Evolutionary conservation across 2,113 vertebrate genomes (phyloP).

Genomic region (Xerus inauris): DNA sequence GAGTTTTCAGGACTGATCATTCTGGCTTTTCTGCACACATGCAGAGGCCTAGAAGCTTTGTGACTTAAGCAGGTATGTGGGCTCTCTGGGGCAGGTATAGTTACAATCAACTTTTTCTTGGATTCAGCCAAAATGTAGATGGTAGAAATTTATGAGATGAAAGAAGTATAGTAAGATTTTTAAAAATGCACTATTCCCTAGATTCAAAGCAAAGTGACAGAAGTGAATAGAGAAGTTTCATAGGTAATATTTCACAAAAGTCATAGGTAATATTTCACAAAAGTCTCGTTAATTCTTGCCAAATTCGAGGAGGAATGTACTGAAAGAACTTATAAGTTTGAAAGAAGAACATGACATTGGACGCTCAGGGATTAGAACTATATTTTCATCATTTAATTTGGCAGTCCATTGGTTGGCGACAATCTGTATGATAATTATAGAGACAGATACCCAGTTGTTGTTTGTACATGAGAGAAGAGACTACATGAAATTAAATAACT

Average conservation of each 20-base stretch:
- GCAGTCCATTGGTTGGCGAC: constrained; percentile 43
- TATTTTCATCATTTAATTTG: constrained; percentile 47
- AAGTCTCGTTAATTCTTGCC: constrained; percentile 22
- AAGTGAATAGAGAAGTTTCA: constrained; percentile 35
- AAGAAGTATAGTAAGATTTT: constrained; percentile 46
- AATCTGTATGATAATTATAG: constrained; percentile 55
- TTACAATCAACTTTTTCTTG: constrained; percentile 36
- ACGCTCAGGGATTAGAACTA: constrained; percentile 60
- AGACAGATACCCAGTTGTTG: background rate
- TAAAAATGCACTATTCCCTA: background rate
- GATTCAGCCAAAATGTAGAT: constrained; percentile 10
- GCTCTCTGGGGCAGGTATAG: background rate
- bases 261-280: constrained; percentile 53
- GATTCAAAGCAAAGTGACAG: constrained; percentile 42
- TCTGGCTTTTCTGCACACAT: background rate
- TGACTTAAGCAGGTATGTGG: background rate
- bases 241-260: constrained; percentile 45
- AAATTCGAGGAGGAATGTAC: constrained; percentile 18
- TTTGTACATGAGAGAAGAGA: constrained; percentile 11
- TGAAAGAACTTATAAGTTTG: constrained; percentile 27
- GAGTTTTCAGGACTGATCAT: background rate
- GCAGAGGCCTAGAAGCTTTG: background rate
- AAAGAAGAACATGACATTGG: constrained; percentile 33
- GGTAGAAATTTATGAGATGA: constrained; percentile 1
- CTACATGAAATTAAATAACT: constrained; percentile 30